These are phyloP conservation scores for Sericinus montela DNA, from an alignment of 2,888 invertebrate species.

Conservation along the genomic window DNA sequence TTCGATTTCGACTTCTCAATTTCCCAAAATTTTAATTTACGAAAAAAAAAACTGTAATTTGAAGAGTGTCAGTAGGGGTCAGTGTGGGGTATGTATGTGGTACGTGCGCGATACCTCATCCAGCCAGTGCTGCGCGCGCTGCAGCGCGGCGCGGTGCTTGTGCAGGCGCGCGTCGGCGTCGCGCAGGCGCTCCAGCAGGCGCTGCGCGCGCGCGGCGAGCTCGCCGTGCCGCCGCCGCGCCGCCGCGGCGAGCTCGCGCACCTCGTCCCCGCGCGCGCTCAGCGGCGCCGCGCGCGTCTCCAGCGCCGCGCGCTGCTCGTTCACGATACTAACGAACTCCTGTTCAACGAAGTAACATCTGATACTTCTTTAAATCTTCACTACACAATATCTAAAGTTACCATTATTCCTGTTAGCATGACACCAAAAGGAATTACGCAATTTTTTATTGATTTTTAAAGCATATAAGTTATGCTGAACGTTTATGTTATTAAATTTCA, in stretches of 20 bases:
- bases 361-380: no score
- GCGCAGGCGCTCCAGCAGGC: constrained; percentile 88
- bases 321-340: constrained; percentile 90
- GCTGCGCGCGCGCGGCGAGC: constrained; percentile 88
- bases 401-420: no score
- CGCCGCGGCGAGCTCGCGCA: constrained; percentile 87
- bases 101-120: constrained; percentile 72
- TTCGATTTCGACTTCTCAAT: no score
- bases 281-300: constrained; percentile 91
- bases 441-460: no score
- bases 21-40: no score
- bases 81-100: no score
- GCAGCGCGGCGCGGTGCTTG: constrained; percentile 89
- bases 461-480: no score
- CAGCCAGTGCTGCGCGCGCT: constrained; percentile 89
- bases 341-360: no score
- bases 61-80: no score
- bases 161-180: constrained; percentile 81
- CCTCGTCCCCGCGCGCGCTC: constrained; percentile 83
- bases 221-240: constrained; percentile 90
- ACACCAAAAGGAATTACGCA: no score
- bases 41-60: no score
- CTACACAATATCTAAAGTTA: no score
- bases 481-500: neutral
- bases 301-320: constrained; percentile 91